Evolutionary conservation across 2,797 vertebrate genomes (phyloP).

Genomic region (Phrynocephalus forsythii): DNA sequence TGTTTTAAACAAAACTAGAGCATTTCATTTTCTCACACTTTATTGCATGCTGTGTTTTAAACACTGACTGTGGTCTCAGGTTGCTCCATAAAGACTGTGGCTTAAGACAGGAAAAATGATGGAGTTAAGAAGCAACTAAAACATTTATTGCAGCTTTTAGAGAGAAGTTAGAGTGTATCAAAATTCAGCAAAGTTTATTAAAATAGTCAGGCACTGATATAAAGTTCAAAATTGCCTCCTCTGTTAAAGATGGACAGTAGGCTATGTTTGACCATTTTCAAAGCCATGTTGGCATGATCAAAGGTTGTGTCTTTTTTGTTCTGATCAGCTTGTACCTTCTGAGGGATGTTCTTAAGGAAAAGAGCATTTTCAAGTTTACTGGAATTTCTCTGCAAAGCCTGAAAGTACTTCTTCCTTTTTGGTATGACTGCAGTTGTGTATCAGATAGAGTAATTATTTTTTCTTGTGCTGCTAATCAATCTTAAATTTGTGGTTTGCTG

Average conservation of each 20-base stretch:
- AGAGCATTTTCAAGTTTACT: neutral
- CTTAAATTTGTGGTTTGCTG: neutral
- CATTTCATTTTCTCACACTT: constrained; percentile 25
- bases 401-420: neutral
- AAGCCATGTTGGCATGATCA: constrained; percentile 42
- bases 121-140: constrained; percentile 44
- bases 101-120: constrained; percentile 35
- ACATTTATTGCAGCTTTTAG: constrained; percentile 58
- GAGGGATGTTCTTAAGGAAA: neutral
- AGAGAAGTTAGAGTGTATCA: constrained; percentile 59
- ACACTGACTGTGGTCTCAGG: constrained; percentile 26
- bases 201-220: constrained; percentile 60
- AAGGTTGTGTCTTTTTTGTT: constrained; percentile 43
- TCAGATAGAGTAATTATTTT: neutral
- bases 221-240: constrained; percentile 50
- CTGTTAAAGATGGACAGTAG: constrained; percentile 37
- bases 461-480: neutral
- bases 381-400: neutral
- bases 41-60: constrained; percentile 51
- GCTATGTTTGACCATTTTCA: constrained; percentile 16
- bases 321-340: neutral
- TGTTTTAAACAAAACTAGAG: neutral
- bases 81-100: constrained; percentile 44
- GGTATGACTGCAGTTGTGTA: neutral
- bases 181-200: constrained; percentile 64